Evolutionary conservation across 1,140 invertebrate genomes (phyloP).

Genomic region (Atopsyche davidsoni): DNA sequence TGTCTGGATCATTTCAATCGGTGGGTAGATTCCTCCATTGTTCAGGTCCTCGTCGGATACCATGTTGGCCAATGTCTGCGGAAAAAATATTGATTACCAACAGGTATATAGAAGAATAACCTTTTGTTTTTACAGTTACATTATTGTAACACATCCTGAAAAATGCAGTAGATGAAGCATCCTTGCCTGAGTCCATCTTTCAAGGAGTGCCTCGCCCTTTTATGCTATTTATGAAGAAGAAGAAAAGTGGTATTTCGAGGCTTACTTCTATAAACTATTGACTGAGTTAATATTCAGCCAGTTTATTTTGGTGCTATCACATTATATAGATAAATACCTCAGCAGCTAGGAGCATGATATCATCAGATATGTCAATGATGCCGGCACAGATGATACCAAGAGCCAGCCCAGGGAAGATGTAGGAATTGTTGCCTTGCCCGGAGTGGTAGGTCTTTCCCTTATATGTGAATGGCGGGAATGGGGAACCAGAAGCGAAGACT

Average conservation of each 20-base stretch:
- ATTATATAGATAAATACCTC: conserved; percentile 60
- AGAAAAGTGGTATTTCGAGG: background rate
- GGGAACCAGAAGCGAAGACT: conserved; percentile 90
- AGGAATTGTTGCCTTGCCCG: conserved; percentile 95
- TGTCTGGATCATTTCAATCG: conserved; percentile 77
- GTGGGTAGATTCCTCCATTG: conserved; percentile 89
- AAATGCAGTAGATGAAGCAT: no score
- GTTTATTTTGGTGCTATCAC: conserved; percentile 9
- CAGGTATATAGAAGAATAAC: no score
- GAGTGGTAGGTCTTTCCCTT: conserved; percentile 70
- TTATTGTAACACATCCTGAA: no score
- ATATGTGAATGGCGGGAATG: conserved; percentile 75
- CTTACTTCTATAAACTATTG: conserved; percentile 5
- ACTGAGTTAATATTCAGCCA: no score
- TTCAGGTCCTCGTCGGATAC: conserved; percentile 79
- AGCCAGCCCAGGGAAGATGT: conserved; percentile 93
- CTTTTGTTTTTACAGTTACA: no score
- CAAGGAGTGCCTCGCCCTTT: no score
- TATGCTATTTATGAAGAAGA: no score
- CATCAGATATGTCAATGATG: conserved; percentile 79
- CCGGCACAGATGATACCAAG: conserved; percentile 78
- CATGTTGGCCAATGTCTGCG: conserved; percentile 67
- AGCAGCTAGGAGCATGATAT: conserved; percentile 84
- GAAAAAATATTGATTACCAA: conserved; percentile 22
- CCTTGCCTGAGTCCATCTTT: no score